Percentiles rank a stretch among this genome's conserved stretches.
Conservation (phyloP, 2,888 invertebrate species). For the Melipona beecheii region DNA sequence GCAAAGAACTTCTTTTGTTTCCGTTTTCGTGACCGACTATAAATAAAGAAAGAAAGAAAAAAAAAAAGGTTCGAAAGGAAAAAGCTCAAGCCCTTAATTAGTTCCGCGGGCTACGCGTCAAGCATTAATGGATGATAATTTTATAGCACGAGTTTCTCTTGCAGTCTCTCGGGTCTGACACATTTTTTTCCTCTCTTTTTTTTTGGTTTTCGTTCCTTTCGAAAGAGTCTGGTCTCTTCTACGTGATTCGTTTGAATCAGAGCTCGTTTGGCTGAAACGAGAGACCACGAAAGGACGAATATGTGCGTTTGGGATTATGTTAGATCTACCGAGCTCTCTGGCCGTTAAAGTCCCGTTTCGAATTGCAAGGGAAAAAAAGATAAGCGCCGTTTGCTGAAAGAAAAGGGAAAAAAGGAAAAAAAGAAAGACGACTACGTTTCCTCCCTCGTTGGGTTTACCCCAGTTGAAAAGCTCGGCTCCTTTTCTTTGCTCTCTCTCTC, state of each 20-base stretch:
- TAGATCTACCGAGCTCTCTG: not conserved
- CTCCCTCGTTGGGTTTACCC: slow-evolving; percentile 17
- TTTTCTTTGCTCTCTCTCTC: slow-evolving; percentile 42
- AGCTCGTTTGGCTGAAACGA: slow-evolving; percentile 8
- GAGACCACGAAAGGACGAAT: not conserved
- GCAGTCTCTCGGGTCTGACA: not conserved
- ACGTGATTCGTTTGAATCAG: slow-evolving; percentile 7
- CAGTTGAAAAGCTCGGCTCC: slow-evolving; percentile 32
- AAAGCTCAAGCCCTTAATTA: slow-evolving; percentile 20
- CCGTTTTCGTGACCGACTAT: slow-evolving; percentile 6
- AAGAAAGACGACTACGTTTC: slow-evolving; percentile 12
- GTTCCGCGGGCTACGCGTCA: not conserved
- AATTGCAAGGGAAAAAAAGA: slow-evolving; percentile 9
- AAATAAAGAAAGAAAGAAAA: too few relatives aligned
- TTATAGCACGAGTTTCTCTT: not conserved
- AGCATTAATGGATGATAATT: slow-evolving; percentile 7
- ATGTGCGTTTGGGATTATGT: too few relatives aligned
- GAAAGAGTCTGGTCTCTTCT: not conserved
- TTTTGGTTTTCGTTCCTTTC: not conserved
- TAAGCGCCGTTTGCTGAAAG: slow-evolving; percentile 34
- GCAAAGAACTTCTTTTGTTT: slow-evolving; percentile 26
- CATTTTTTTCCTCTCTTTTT: not conserved
- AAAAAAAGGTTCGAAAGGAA: not conserved
- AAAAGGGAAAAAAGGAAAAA: too few relatives aligned
- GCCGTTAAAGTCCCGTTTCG: not conserved